Evolutionary conservation across 2,797 vertebrate genomes (phyloP), one percentile per base, ranked within the genome.

Genomic region (Paramormyrops hopkinsi): DNA sequence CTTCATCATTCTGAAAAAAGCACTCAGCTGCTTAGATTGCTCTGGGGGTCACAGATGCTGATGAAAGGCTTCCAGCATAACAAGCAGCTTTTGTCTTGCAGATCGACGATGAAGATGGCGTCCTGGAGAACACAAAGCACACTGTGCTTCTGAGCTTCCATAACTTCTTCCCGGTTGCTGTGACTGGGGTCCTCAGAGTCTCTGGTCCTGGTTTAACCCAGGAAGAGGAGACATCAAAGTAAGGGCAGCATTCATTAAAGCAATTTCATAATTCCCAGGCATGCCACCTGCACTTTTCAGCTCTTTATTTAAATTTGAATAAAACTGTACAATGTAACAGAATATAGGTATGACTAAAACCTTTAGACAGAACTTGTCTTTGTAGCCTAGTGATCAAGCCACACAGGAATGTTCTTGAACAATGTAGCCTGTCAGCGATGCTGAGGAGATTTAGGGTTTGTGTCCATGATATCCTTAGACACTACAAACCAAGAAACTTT

Each of bases 181-280:
- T 96, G 88, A 94, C 88, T 0, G 96, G 96, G 19, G 12, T 91
- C 0, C 91, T 96, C 91, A 93, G 90, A 0, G 89, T 97, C 0
- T 51, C 86, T 0, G 96, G 95, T 0, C 91, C 95, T 1, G 94
- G 95, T 1, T 92, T 97, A 46, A 90, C 95, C 56, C 87, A 91
- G 29, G 90, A 91, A 33, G 95, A 93, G 53, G 0, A 91, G n/a
- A 22, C 91, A 0, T 94, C 90, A 89, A 95, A 92, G 96, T 97
- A 88, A 50, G 90, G 48, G 56, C 90, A 86, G 56, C 90, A 29
- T 2, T 73, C 82, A n/a, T 76, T 56, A 56, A 1, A 37, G 59
- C 79, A 11, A 44, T 62, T 86, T 5, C 3, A 19, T 4, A 1
- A 17, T 87, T 19, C 25, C 44, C 51, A n/a, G 33, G 8, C 51